Evolutionary conservation across 2,888 invertebrate genomes (phyloP), one percentile per base, ranked within the genome.

Genomic region (Acanthococcus lagerstroemiae): DNA sequence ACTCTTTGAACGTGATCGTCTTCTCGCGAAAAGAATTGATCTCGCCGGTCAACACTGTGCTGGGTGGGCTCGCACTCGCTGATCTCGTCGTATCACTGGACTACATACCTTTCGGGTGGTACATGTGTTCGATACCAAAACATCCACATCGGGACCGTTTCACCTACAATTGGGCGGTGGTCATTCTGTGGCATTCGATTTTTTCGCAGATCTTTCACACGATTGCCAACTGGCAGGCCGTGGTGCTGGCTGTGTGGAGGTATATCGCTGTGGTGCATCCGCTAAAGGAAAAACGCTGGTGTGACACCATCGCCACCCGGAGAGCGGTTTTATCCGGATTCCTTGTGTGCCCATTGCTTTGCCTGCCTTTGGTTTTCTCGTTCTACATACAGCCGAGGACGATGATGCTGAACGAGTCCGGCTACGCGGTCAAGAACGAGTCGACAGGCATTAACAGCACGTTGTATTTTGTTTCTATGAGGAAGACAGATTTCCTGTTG

Each of bases 11-110:
- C 77, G 89, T 95, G 69, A 86, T 89, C 46, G 92, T 95, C 12
- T 80, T 95, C 63, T 88, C 93, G 9, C 83, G 91, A 15, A 85
- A 87, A 26, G 91, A 93, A 76, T 94, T 95, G 93, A 80, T 83
- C 69, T 90, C 91, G 67, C 87, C 95, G 3, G 94, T 93, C 27
- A 95, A 95, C 78, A 85, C 88, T 58, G 92, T 95, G 68, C 83
- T 95, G 46, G 92, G 92, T 0, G 90, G 89, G 3, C 80, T 92
- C 30, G 95, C 95, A 0, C 85, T 94, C 7, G 91, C 94, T n/a
- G 95, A 95, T 75, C 82, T 95, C 27, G 81, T 93, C 17, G 94
- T 95, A 17, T 95, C 95, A 87, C 80, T 95, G 72, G 92, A 92
- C 72, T 95, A 95, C 76, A 88, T 95, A 69, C 94, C 95, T 0